These are phyloP conservation scores for Myripristis murdjan DNA, from an alignment of 2,797 vertebrate genomes.

Conservation along the genomic window DNA sequence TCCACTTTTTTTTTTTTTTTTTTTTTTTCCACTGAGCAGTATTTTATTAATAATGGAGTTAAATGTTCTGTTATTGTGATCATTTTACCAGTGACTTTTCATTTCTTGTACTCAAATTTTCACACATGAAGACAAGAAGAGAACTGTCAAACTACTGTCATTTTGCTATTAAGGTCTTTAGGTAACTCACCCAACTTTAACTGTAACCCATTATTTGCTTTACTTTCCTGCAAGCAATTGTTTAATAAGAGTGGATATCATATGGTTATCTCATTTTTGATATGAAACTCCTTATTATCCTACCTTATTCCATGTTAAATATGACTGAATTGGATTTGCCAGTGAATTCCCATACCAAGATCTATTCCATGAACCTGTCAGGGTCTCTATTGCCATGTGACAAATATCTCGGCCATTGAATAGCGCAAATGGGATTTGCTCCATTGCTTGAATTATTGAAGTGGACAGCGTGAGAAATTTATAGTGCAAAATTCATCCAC, in stretches of 20 bases:
- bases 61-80: too few species aligned
- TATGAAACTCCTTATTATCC: constrained; percentile 20
- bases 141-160: too few species aligned
- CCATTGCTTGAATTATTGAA: constrained; percentile 80
- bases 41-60: neutral
- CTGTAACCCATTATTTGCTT: constrained; percentile 9
- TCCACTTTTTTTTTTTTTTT: neutral
- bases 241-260: constrained; percentile 20
- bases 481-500: constrained; percentile 65
- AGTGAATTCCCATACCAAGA: constrained; percentile 29
- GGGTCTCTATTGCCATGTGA: constrained; percentile 71
- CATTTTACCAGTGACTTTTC: too few species aligned
- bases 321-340: constrained; percentile 23
- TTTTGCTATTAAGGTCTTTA: neutral
- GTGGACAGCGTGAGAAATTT: constrained; percentile 72
- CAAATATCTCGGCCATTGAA: constrained; percentile 71
- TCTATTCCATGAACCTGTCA: constrained; percentile 64
- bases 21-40: neutral
- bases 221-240: constrained; percentile 21
- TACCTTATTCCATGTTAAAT: neutral
- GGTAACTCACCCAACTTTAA: constrained; percentile 1
- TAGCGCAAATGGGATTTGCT: constrained; percentile 72
- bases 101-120: neutral
- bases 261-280: constrained; percentile 6
- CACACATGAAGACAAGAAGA: too few species aligned